Evolutionary conservation across 1,140 invertebrate genomes (phyloP), one percentile per base, ranked within the genome.

Genomic region (Spodoptera litura): DNA sequence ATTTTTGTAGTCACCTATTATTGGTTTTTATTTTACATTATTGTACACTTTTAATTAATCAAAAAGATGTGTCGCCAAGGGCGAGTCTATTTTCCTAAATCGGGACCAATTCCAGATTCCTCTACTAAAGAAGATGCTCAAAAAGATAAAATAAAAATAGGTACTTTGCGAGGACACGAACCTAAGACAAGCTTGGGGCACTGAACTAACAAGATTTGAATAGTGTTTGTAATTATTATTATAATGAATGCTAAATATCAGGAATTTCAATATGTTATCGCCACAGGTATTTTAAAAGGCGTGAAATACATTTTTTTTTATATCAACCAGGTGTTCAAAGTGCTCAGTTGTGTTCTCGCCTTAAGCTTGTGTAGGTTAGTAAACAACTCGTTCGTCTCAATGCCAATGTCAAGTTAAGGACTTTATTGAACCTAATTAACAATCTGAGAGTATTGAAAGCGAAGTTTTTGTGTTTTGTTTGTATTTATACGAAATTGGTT

Each of bases 341-440:
- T 44, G 15, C 35, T 15, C 13, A 9, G 13, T 38, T 70, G 49
- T 70, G 25, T 53, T 70, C 25, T 9, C 13, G 15, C 49, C 44
- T 27, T 70, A 52, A 52, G 13, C 6, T 35, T 44, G 66, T n/a
- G 38, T 31, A 61, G 58, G 58, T 31, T 61, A 53, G 66, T 70
- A 70, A 53, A 70, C 66, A 53, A 70, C 49, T 52, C 49, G 49
- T 53, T 51, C 66, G 25, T 52, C 49, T 15, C 49, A 31, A 49
- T 49, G 15, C 38, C 66, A 70, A 53, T 66, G 49, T 70, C 12
- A 70, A 49, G 38, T 70, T 70, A 53, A 52, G 13, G 66, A 70
- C 25, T 70, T 70, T 70, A 70, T 70, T 52, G 66, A 38, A 66
- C 15, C 38, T 66, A 49, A 66, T 66, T 66, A 66, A 66, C 62